Percentiles rank a stretch among this genome's conserved stretches.
Conservation (phyloP, 2,888 invertebrate genomes). For the Megamerina dolium region DNA sequence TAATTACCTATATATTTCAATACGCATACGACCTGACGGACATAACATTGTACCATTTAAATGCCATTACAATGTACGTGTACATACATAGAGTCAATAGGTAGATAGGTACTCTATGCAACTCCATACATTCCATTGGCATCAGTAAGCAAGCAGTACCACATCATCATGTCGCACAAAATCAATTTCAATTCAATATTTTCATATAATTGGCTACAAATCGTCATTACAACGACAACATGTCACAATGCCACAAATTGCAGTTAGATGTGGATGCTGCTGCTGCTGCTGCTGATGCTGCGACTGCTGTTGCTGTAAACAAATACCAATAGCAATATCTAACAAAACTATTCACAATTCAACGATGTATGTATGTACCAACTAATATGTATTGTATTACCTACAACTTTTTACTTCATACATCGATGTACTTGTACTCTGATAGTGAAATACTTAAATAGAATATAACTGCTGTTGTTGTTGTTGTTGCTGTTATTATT, state of each 20-base stretch:
- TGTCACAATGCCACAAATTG: slow-evolving; percentile 33
- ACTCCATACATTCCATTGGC: too few species aligned
- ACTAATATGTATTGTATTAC: too few species aligned
- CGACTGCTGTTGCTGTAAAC: too few species aligned
- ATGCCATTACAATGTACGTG: not conserved
- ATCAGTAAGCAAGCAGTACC: not conserved
- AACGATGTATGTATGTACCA: too few species aligned
- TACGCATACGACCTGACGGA: not conserved
- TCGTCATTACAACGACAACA: slow-evolving; percentile 32
- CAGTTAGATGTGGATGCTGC: slow-evolving; percentile 31
- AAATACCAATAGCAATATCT: too few species aligned
- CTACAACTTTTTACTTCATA: too few species aligned
- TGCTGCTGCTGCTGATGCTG: too few species aligned
- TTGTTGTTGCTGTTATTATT: slow-evolving; percentile 12
- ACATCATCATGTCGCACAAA: slow-evolving; percentile 18
- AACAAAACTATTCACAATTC: too few species aligned
- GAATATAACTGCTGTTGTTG: slow-evolving; percentile 13
- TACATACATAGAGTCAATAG: not conserved
- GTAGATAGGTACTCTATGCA: too few species aligned
- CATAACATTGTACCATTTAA: not conserved
- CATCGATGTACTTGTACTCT: not conserved
- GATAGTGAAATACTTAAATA: not conserved
- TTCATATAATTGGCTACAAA: slow-evolving; percentile 45
- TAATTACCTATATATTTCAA: not conserved
- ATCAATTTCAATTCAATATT: slow-evolving; percentile 42